A percentile compares a stretch with the other conserved stretches of the same genome.
Conservation (phyloP, 2,888 invertebrate species). For the Cactoblastis cactorum region DNA sequence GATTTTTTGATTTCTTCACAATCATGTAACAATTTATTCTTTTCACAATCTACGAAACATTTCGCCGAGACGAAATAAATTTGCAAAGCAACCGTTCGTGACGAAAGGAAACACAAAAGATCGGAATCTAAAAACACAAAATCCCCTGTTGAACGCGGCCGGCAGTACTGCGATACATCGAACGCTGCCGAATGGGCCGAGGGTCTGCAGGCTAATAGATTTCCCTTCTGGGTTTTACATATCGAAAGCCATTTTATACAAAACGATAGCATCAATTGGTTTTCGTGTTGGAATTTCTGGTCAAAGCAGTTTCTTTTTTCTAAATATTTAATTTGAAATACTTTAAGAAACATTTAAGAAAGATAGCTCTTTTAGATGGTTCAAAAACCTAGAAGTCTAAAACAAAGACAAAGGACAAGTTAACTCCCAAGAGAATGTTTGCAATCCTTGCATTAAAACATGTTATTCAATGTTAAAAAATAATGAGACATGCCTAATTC, state of each 20-base stretch:
- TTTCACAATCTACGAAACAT: background rate
- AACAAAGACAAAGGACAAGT: no score
- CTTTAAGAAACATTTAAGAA: no score
- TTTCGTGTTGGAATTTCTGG: background rate
- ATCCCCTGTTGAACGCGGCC: background rate
- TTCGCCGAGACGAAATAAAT: background rate
- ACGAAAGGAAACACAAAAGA: background rate
- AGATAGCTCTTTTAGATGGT: no score
- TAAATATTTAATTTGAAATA: no score
- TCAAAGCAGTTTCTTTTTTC: background rate
- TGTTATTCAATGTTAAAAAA: no score
- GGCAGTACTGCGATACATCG: slow-evolving; percentile 1
- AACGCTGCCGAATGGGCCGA: slow-evolving; percentile 1
- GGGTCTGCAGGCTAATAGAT: slow-evolving; percentile 23
- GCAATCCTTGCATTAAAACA: no score
- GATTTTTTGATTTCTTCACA: no score
- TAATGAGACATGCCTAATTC: no score
- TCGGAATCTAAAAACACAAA: slow-evolving; percentile 7
- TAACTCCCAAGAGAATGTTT: no score
- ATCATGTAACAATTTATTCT: background rate
- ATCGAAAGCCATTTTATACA: slow-evolving; percentile 19
- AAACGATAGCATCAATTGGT: background rate
- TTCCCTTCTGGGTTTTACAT: slow-evolving; percentile 31
- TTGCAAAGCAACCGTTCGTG: background rate
- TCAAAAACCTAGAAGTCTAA: no score